A percentile compares a stretch with the other conserved stretches of the same genome.
These are phyloP conservation scores for Hyphantria cunea DNA, from an alignment of 1,140 invertebrate species.

Conservation along the genomic window DNA sequence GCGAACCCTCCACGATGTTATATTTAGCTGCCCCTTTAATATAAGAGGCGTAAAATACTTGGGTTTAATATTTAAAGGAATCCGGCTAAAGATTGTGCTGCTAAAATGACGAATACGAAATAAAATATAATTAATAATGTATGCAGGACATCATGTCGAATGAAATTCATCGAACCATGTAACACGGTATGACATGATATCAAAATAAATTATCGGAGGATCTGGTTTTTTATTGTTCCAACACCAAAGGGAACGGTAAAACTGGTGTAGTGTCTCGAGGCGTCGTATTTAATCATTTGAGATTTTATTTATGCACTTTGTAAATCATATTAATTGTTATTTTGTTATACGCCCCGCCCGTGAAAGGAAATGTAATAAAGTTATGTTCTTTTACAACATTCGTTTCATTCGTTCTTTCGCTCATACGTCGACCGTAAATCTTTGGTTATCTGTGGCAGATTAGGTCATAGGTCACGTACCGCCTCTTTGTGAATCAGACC, in stretches of 20 bases:
- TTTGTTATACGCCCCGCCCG: conserved; percentile 46
- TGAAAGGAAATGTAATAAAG: conserved; percentile 26
- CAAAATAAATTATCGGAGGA: conserved; percentile 21
- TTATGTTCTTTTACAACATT: conserved; percentile 30
- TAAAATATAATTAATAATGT: conserved; percentile 12
- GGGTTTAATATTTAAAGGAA: conserved; percentile 3
- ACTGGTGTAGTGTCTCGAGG: conserved; percentile 26
- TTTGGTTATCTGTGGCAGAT: conserved; percentile 26
- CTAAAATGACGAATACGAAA: neutral
- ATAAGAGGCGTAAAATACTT: conserved; percentile 1
- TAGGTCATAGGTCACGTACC: conserved; percentile 21
- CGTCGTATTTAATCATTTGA: conserved; percentile 49
- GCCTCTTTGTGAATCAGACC: conserved; percentile 17
- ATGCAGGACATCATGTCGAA: conserved; percentile 9
- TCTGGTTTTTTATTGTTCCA: conserved; percentile 6
- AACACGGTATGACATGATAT: conserved; percentile 17
- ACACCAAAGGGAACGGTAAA: conserved; percentile 18
- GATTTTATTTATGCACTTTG: conserved; percentile 56
- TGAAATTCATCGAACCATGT: conserved; percentile 12
- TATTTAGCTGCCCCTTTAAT: conserved; percentile 8
- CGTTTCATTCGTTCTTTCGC: conserved; percentile 28
- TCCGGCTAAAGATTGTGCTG: neutral
- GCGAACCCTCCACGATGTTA: conserved; percentile 3
- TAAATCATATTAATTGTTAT: conserved; percentile 72
- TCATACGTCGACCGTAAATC: conserved; percentile 26